phyloP scores from a whole-genome alignment of 2,888 invertebrate genomes.

The Halocaridina rubra region DNA sequence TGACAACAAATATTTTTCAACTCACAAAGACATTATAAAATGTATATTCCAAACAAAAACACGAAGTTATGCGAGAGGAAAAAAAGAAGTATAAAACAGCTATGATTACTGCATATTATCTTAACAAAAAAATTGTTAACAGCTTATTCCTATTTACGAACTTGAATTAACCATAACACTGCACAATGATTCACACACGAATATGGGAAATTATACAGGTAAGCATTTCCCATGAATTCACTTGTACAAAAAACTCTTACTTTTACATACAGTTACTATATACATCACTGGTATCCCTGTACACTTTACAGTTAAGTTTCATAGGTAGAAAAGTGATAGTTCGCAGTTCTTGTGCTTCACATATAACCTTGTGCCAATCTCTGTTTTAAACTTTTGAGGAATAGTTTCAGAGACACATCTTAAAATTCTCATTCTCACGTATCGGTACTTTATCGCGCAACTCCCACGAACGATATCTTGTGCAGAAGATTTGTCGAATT shows the following conservation, averaged over 20 bases:
- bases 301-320: constrained; percentile 20
- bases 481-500: no score
- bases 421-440: no score
- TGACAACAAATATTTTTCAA: constrained; percentile 57
- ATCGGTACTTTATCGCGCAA: no score
- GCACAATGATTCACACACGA: constrained; percentile 35
- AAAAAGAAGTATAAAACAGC: constrained; percentile 53
- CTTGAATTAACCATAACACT: constrained; percentile 48
- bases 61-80: constrained; percentile 44
- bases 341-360: constrained; percentile 50
- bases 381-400: no score
- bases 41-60: constrained; percentile 56
- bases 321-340: constrained; percentile 45
- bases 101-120: constrained; percentile 52
- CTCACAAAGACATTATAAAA: constrained; percentile 57
- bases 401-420: no score
- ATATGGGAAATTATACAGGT: background rate
- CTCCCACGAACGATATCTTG: no score
- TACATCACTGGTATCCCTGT: constrained; percentile 53
- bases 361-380: constrained; percentile 47
- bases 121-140: constrained; percentile 57
- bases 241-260: constrained; percentile 41
- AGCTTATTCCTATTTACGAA: constrained; percentile 54
- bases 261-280: constrained; percentile 46
- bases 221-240: constrained; percentile 28